These are phyloP conservation scores for Phylloscopus trochilus DNA, from an alignment of 2,113 vertebrate species.

Conservation along the genomic window DNA sequence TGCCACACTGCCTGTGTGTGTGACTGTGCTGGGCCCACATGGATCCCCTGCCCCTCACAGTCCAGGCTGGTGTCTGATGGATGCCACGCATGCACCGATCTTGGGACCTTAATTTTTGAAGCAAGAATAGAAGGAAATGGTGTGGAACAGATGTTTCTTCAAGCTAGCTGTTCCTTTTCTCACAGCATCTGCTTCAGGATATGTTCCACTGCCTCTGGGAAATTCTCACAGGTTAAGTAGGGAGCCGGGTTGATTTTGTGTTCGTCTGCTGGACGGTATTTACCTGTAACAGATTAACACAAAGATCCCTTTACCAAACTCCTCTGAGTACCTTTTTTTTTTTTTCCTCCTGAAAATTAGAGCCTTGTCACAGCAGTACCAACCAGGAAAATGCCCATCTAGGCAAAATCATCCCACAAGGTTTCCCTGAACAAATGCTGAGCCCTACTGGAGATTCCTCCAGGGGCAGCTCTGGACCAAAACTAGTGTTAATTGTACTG, in stretches of 20 bases:
- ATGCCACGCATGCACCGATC: not conserved
- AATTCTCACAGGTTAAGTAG: slow-evolving; percentile 83
- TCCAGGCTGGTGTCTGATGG: not conserved
- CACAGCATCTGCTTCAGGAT: slow-evolving; percentile 77
- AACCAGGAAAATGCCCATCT: not conserved
- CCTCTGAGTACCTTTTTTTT: not conserved
- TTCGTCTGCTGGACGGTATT: slow-evolving; percentile 88
- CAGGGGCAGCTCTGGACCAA: not conserved
- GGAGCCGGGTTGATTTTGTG: slow-evolving; percentile 82
- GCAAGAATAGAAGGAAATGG: not conserved
- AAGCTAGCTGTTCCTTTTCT: not conserved
- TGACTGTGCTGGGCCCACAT: not conserved
- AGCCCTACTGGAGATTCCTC: not conserved
- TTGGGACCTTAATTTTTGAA: not conserved
- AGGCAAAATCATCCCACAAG: not conserved
- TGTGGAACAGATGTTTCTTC: not conserved
- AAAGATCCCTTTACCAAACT: not conserved
- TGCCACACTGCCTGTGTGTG: not conserved
- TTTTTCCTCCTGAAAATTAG: not conserved
- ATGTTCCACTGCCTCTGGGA: slow-evolving; percentile 87
- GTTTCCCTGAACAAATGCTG: not conserved
- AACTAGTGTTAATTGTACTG: not conserved
- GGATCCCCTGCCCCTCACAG: not conserved
- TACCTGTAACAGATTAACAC: slow-evolving; percentile 73
- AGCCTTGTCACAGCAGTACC: not conserved